Base-by-base conservation (phyloP, 2,888 invertebrate genomes). In the Cryptocephalus moraei region DNA sequence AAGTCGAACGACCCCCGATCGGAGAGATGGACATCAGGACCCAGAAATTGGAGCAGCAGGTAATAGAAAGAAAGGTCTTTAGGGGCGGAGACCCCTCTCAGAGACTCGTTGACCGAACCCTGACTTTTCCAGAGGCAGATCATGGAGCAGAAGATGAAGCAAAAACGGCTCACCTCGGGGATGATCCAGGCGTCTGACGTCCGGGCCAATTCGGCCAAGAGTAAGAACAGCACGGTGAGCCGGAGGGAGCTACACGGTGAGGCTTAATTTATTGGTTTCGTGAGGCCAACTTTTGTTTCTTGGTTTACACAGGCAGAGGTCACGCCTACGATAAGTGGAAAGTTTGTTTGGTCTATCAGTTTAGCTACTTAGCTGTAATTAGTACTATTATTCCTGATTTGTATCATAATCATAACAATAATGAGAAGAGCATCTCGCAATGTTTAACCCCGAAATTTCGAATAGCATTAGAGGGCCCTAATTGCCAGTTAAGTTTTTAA, bases 21-120 rank as follows among this genome's bases (percentile, higher is more conserved):
- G 49, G 52, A 47, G 56, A 56, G 60, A 70, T 70, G 70, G 69
- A 70, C 52, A 59, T 65, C 39, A 80, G 88, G 56, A 87, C 84
- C 70, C 86, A 87, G 69, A 88, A 88, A 75, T 79, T 90, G 67
- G 89, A 90, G 76, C 89, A 89, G 75, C 90, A 90, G 81, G 89
- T 89, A 75, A 76, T 74, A 68, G 39, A 9, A 13, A 68, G 39
- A 9, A 13, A 45, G 22, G 22, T 22, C 22, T 22, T 39, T 32
- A 38, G 33, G 33, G 22, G 12, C 22, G 8, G 14, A 38, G 9
- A 12, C 6, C n/a, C 13, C n/a, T 32, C 32, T 8, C 1, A 39
- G 2, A 11, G n/a, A 10, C 9, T 32, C 32, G 6, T 22, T n/a
- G 6, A n/a, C 41, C n/a, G 12, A n/a, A 4, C 6, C 13, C 13